Evolutionary conservation across 1,140 invertebrate species (phyloP), one percentile per base, ranked within the genome.

Genomic region (Eurosta solidaginis): DNA sequence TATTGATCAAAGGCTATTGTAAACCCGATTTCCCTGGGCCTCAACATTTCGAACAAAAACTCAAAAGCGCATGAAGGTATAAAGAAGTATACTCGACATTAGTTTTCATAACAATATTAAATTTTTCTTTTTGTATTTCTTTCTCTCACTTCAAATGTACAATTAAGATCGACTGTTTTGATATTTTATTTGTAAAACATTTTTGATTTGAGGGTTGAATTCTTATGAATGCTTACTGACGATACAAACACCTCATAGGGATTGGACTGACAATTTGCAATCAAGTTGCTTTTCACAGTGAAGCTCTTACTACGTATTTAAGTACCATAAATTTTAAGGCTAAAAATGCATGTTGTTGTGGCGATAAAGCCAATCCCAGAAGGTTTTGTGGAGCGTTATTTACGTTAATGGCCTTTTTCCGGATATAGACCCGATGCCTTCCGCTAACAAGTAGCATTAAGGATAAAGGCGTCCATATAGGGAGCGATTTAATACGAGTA

Each of bases 141-240:
- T 63, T 36, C 40, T 68, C 36, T 17, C 59, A 68, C 59, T 68
- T 68, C 59, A 42, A 40, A 12, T 12, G 27, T 33, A 68, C 59
- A 68, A 68, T 68, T 68, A 68, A 68, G 40, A 68, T 68, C 59
- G 33, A 42, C 59, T 68, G 59, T 68, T 68, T n/a, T 68, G 59
- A 68, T 68, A 29, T 68, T 68, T 68, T 68, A 68, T 68, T 68
- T 68, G 17, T n/a, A 20, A n/a, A n/a, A n/a, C n/a, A n/a, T n/a
- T n/a, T 68, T 68, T 22, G 59, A 22, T 42, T 68, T 36, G 29
- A n/a, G 20, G 9, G 33, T 68, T 9, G 59, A 68, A 68, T 17
- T 68, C 2, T n/a, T 42, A 17, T 47, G 45, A 47, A 17, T n/a
- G 12, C 45, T 47, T 22, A 40, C 59, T 68, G 59, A 10, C 33